Evolutionary conservation across 2,113 vertebrate genomes (phyloP).

Genomic region (Ia io): DNA sequence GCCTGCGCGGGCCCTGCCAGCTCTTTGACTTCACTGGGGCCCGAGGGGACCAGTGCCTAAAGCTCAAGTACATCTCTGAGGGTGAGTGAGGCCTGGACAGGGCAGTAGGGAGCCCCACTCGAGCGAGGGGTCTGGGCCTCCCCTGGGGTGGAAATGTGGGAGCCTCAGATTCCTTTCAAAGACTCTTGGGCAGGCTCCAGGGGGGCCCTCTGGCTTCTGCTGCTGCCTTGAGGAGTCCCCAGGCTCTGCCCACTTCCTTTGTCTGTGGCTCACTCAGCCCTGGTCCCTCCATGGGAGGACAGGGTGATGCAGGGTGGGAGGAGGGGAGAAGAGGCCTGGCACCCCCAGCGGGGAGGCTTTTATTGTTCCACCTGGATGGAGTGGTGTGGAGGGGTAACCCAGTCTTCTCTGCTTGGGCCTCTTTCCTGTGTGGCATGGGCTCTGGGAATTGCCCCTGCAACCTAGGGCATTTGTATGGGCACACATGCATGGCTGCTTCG

Average conservation of each 20-base stretch:
- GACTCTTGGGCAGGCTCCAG: background rate
- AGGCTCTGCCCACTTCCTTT: background rate
- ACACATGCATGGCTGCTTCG: background rate
- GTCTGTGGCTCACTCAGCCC: background rate
- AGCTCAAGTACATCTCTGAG: constrained; percentile 75
- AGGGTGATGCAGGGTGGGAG: background rate
- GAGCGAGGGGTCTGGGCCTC: background rate
- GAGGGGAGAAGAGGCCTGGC: background rate
- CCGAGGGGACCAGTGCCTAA: constrained; percentile 69
- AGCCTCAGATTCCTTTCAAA: background rate
- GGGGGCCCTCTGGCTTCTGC: background rate
- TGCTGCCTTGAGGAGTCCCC: background rate
- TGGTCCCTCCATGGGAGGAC: background rate
- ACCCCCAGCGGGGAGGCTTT: no score
- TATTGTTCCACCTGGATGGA: background rate
- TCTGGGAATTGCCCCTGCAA: background rate
- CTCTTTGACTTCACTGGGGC: constrained; percentile 72
- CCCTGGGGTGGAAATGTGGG: background rate
- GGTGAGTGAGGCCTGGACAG: constrained; percentile 15
- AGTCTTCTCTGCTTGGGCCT: background rate
- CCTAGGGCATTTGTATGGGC: background rate
- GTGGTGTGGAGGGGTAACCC: background rate
- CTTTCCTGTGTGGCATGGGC: background rate
- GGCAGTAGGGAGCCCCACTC: fast-evolving
- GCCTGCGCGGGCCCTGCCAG: constrained; percentile 73